Evolutionary conservation across 2,888 invertebrate genomes (phyloP), one percentile per base, ranked within the genome.

Genomic region (Apomyelois bistriatella): DNA sequence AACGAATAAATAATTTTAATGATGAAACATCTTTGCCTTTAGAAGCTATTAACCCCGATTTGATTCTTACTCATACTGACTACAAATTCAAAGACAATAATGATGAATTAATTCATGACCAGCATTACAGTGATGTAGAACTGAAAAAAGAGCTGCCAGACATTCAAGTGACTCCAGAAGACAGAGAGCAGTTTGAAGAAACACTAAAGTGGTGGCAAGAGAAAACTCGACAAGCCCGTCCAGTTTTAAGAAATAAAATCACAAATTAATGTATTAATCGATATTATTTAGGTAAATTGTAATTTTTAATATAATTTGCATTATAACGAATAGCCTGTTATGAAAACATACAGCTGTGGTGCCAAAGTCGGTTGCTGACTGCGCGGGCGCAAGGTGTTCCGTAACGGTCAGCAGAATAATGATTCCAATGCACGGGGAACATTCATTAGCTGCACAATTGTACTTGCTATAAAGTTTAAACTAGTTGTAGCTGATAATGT

Each of bases 201-300:
- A 90, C 90, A 1, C 63, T 90, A 9, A 90, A 89, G 61, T 91
- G 91, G 91, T 91, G 91, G 91, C 89, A 91, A 61, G 87, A 90
- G 61, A 90, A 90, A 62, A 90, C 88, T 1, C 79, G 79, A 61
- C 82, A 79, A 69, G 72, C 76, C 12, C 80, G 80, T 59, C 69
- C 76, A 9, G 48, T 77, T 43, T 56, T 65, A 54, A 82, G 77
- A 62, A 67, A 51, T 52, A 71, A 66, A 32, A 70, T 56, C 43
- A 65, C 57, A 46, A 62, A 58, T 52, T 53, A 35, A 55, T 48
- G 30, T 40, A 53, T 48, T 60, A 57, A 58, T 58, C 7, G 10
- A 62, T 53, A 53, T 30, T 49, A 13, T 48, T 35, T 66, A 73
- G 68, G 57, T 68, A 61, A 60, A 61, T 68, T 58, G 61, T 59